Evolutionary conservation across 2,888 invertebrate genomes (phyloP), one percentile per base, ranked within the genome.

Genomic region (Drosophila kanekoi): DNA sequence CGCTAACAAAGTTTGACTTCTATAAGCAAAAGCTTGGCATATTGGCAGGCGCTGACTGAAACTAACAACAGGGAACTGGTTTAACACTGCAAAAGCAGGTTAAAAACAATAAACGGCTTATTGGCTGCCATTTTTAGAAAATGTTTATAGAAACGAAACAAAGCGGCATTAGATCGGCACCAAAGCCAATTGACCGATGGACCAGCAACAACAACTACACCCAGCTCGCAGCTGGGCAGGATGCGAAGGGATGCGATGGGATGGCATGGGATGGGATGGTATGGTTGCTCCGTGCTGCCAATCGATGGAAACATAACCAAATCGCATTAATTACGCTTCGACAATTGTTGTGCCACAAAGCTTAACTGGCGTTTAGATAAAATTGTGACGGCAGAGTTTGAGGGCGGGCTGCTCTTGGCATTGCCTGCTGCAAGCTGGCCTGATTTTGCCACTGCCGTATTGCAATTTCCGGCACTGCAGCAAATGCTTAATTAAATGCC

Each of bases 281-380:
- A 0, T 32, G 1, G 28, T 28, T 57, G 47, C 18, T 33, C 16
- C 32, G 10, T 54, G 64, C 61, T 33, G 70, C 73, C 81, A 84
- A 84, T 85, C 82, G 87, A 85, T 85, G 71, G 70, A 28, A 71
- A 81, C 79, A 79, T 75, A 87, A 65, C 74, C 81, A 86, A 88
- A 86, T 86, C 88, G 81, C 74, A 86, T 86, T 88, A 86, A 79
- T 86, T 81, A 88, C 86, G 84, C 86, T 80, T 77, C 87, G 83
- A 58, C 88, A 86, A 88, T 81, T 83, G 86, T 84, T 83, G 86
- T 70, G 88, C 86, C 88, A 78, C 88, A 86, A 83, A 81, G 82
- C 85, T 76, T 66, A 67, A 75, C 72, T 62, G 61, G 66, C 58
- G 76, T 41, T 62, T 62, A 67, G 76, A 52, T 62, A 23, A 61